Percentiles rank a stretch among this genome's conserved stretches.
Evolutionary conservation across 2,797 vertebrate species (phyloP).

Genomic region (Xiphophorus birchmanni): DNA sequence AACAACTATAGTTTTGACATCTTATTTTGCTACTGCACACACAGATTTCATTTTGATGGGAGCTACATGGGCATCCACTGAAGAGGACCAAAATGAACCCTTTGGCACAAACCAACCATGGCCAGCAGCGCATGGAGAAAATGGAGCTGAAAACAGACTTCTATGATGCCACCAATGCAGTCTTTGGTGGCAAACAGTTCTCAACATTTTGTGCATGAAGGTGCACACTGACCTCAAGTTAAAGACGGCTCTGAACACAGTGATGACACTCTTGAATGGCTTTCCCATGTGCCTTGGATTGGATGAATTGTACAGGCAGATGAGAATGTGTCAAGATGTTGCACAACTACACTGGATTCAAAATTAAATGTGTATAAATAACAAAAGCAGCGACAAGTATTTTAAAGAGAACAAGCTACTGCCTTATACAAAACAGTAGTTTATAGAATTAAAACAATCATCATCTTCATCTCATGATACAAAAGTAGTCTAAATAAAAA

Average conservation of each 20-base stretch:
- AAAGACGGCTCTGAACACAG: conserved; percentile 64
- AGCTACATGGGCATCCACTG: conserved; percentile 79
- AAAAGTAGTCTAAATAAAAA: conserved; percentile 40
- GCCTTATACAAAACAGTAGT: conserved; percentile 64
- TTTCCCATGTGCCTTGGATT: conserved; percentile 80
- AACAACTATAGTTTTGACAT: conserved; percentile 14
- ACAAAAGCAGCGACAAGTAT: conserved; percentile 49
- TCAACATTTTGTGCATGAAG: conserved; percentile 30
- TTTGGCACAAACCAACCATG: conserved; percentile 86
- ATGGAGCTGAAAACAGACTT: conserved; percentile 41
- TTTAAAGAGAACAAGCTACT: conserved; percentile 66
- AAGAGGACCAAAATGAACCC: conserved; percentile 83
- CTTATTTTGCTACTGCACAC: conserved; percentile 30
- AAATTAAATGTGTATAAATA: conserved; percentile 49
- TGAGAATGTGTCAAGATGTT: conserved; percentile 71
- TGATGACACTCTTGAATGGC: conserved; percentile 77
- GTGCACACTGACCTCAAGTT: conserved; percentile 71
- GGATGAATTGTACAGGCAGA: conserved; percentile 71
- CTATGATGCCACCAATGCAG: conserved; percentile 23
- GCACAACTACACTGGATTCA: conserved; percentile 66
- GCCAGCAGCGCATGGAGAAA: conserved; percentile 76
- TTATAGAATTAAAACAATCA: conserved; percentile 48
- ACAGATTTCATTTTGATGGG: conserved; percentile 77
- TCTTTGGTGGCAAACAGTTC: conserved; percentile 31
- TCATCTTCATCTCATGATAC: conserved; percentile 43